Conservation (phyloP, 2,113 vertebrate species). For the Oxyruncus cristatus region DNA sequence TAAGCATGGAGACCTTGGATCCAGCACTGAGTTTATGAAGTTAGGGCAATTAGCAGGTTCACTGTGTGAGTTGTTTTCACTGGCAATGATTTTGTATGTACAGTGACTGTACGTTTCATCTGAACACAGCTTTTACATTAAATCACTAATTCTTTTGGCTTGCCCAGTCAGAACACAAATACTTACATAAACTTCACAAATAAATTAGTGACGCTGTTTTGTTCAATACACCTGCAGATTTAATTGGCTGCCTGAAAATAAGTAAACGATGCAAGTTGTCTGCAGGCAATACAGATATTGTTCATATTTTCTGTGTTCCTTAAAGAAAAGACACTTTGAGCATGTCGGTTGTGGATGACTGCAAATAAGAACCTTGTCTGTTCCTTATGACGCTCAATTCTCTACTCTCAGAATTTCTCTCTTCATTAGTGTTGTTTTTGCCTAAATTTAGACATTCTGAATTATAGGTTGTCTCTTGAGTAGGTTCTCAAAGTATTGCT, state of each 20-base stretch:
- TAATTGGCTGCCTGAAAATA: background rate
- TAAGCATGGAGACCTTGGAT: background rate
- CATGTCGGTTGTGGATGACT: background rate
- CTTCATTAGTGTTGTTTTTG: background rate
- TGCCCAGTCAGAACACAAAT: background rate
- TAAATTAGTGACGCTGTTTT: background rate
- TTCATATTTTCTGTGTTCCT: background rate
- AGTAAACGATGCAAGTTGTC: background rate
- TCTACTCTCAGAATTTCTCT: background rate
- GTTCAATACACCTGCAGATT: background rate
- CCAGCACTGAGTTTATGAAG: background rate
- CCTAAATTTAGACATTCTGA: background rate
- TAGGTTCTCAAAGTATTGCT: background rate
- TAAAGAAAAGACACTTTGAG: background rate
- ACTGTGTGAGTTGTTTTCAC: conserved; percentile 25
- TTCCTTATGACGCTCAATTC: background rate
- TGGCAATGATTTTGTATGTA: conserved; percentile 33
- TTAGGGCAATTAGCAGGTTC: conserved; percentile 10
- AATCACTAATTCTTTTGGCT: conserved; percentile 34
- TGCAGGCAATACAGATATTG: background rate
- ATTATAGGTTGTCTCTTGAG: background rate
- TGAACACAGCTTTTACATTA: background rate
- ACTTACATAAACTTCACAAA: background rate
- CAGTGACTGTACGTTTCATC: background rate
- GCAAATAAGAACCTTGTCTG: background rate